A percentile compares a stretch with the other conserved stretches of the same genome.
Evolutionary conservation across 2,797 vertebrate genomes (phyloP).

Genomic region (Ataeniobius toweri): DNA sequence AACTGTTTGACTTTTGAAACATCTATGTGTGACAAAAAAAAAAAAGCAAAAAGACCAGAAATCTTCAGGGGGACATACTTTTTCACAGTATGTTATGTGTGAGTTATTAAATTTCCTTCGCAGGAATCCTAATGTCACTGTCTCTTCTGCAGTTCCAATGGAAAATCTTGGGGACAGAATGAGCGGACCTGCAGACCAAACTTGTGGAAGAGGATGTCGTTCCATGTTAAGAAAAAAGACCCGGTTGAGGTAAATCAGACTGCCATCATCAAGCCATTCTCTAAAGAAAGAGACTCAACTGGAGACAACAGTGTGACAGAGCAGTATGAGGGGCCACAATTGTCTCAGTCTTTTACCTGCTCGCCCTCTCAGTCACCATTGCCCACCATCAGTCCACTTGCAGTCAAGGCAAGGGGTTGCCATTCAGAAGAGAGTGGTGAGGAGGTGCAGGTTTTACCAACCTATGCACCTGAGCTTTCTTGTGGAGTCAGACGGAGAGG

Average conservation of each 20-base stretch:
- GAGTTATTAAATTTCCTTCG: background rate
- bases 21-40: background rate
- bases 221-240: slow-evolving; percentile 96
- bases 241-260: slow-evolving; percentile 90
- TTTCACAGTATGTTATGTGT: background rate
- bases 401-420: slow-evolving; percentile 75
- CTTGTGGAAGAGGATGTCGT: slow-evolving; percentile 94
- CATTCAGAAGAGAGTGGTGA: slow-evolving; percentile 76
- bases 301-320: slow-evolving; percentile 79
- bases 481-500: slow-evolving; percentile 50
- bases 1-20: too few species aligned
- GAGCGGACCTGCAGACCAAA: slow-evolving; percentile 90
- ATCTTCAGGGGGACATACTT: background rate
- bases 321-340: slow-evolving; percentile 82
- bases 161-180: slow-evolving; percentile 94
- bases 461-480: slow-evolving; percentile 82
- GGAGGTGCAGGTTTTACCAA: slow-evolving; percentile 66
- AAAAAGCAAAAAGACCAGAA: background rate
- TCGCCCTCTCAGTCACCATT: slow-evolving; percentile 86
- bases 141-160: slow-evolving; percentile 87
- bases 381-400: slow-evolving; percentile 84
- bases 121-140: background rate
- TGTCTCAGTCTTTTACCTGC: slow-evolving; percentile 82
- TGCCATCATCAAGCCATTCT: slow-evolving; percentile 97
- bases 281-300: slow-evolving; percentile 83